A percentile compares a stretch with the other conserved stretches of the same genome.
Conservation (phyloP, 2,113 vertebrate species). For the Zosterops hypoxanthus region DNA sequence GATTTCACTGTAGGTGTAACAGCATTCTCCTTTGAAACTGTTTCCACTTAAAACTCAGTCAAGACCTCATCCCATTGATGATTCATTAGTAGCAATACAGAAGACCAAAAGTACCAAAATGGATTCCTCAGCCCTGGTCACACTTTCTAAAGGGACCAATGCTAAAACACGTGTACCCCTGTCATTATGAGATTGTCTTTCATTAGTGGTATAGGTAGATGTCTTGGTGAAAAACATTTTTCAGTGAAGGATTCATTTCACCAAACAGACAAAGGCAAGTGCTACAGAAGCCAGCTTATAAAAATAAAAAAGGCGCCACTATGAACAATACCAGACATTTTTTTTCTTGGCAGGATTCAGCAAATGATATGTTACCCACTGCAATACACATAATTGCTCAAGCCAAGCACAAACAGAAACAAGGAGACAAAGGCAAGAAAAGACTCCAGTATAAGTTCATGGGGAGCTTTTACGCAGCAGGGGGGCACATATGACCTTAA, state of each 20-base stretch:
- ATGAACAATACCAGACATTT: neutral
- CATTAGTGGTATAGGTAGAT: neutral
- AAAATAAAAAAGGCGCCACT: neutral
- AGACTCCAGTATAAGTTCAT: neutral
- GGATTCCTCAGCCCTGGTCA: neutral
- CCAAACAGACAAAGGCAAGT: neutral
- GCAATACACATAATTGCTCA: neutral
- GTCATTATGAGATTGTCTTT: neutral
- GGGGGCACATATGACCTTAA: neutral
- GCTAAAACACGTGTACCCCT: accelerated
- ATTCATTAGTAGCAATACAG: neutral
- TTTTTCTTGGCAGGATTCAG: neutral
- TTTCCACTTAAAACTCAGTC: neutral
- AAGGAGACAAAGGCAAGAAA: neutral
- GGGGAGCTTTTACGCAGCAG: neutral
- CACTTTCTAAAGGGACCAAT: neutral
- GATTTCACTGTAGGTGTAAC: neutral
- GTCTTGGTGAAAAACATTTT: neutral
- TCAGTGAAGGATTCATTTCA: neutral
- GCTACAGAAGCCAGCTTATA: neutral
- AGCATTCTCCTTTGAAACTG: neutral
- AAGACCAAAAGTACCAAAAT: neutral
- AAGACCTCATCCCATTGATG: accelerated
- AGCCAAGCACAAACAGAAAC: neutral
- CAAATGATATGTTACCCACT: neutral